A percentile compares a stretch with the other conserved stretches of the same genome.
These are phyloP conservation scores for Chamaetylas fuelleborni DNA, from an alignment of 2,113 vertebrate species.

Conservation along the genomic window DNA sequence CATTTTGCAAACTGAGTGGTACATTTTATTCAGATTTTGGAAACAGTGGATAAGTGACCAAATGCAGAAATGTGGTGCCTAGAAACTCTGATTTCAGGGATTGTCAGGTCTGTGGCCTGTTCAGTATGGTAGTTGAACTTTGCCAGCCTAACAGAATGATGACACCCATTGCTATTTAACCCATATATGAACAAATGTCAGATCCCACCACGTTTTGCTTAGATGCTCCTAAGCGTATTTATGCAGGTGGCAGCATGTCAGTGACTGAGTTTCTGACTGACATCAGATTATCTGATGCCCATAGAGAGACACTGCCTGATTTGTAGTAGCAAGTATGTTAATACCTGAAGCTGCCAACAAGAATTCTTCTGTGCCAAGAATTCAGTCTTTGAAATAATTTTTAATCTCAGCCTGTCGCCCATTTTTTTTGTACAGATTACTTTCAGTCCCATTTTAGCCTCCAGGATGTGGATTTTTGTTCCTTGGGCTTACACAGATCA, in stretches of 20 bases:
- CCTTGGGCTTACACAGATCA: neutral
- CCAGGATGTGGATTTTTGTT: neutral
- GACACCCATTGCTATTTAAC: neutral
- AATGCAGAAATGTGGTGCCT: neutral
- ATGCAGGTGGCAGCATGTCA: neutral
- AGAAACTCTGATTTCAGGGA: constrained; percentile 21
- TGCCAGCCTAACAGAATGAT: neutral
- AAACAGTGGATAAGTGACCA: constrained; percentile 29
- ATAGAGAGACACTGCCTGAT: neutral
- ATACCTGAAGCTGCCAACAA: neutral
- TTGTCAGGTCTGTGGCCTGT: neutral
- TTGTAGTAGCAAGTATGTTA: neutral
- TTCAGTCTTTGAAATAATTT: neutral
- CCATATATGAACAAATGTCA: neutral
- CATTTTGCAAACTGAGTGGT: constrained; percentile 10
- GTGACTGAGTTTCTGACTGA: neutral
- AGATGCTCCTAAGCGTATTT: constrained; percentile 25
- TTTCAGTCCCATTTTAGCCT: neutral
- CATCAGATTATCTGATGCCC: neutral
- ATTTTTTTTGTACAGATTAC: neutral
- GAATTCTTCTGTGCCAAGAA: neutral
- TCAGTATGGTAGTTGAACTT: neutral
- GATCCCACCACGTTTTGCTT: neutral
- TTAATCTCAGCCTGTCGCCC: neutral
- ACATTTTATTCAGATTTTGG: constrained; percentile 21